Conservation (phyloP, 2,888 invertebrate species). For the Leptogaster cylindrica region DNA sequence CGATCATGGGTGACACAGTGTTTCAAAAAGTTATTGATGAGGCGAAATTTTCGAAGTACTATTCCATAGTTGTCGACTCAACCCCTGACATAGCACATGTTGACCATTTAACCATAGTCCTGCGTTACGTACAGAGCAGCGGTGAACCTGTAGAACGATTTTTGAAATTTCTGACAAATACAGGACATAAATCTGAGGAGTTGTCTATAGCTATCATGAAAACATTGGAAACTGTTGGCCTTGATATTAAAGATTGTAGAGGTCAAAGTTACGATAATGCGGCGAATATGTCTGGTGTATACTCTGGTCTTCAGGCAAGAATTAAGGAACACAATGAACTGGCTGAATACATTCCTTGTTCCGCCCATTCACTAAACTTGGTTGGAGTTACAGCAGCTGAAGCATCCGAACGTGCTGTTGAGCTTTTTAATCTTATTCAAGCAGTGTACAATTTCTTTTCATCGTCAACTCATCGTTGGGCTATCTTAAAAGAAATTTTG, state of each 20-base stretch:
- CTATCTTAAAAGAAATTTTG: too few species aligned
- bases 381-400: too few species aligned
- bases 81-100: constrained; percentile 13
- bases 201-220: not conserved
- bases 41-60: constrained; percentile 18
- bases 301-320: not conserved
- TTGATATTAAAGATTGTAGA: not conserved
- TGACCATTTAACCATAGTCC: constrained; percentile 22
- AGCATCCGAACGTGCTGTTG: too few species aligned
- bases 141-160: not conserved
- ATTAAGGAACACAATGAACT: not conserved
- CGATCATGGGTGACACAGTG: too few species aligned
- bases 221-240: not conserved
- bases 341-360: not conserved
- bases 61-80: constrained; percentile 26
- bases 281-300: not conserved
- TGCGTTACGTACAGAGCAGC: constrained; percentile 1
- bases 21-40: too few species aligned
- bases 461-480: too few species aligned
- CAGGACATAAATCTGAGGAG: not conserved
- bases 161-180: not conserved
- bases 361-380: not conserved
- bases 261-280: not conserved
- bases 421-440: too few species aligned
- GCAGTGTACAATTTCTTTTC: too few species aligned